phyloP scores from a whole-genome alignment of 1,140 invertebrate species.

The Acyrthosiphon pisum region DNA sequence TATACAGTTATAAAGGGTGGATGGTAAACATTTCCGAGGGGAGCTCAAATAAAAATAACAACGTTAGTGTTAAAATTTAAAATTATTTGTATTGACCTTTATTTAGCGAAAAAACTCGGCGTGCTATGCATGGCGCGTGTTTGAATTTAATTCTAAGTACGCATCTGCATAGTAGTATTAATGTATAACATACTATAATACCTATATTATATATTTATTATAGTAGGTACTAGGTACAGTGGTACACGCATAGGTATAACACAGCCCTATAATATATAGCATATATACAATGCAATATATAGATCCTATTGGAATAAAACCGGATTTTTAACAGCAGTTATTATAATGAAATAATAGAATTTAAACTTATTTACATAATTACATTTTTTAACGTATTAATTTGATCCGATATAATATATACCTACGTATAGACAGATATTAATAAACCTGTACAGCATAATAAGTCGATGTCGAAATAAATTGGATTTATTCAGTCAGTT shows the following conservation, averaged over 20 bases:
- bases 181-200: no score
- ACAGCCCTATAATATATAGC: background rate
- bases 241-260: background rate
- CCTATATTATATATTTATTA: no score
- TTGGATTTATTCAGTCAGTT: background rate
- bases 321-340: background rate
- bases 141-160: background rate
- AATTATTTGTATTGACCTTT: slow-evolving; percentile 28
- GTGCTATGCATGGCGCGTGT: background rate
- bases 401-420: background rate
- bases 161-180: background rate
- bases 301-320: background rate
- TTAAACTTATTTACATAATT: background rate
- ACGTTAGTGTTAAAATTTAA: slow-evolving; percentile 12
- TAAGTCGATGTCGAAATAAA: background rate
- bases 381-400: background rate
- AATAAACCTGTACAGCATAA: background rate
- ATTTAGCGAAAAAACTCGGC: background rate
- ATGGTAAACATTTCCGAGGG: background rate
- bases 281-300: no score
- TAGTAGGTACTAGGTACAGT: background rate
- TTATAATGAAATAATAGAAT: background rate
- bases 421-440: background rate
- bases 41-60: background rate
- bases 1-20: background rate